Base-by-base conservation (phyloP, 2,797 vertebrate genomes). In the Cirrhinus mrigala region DNA sequence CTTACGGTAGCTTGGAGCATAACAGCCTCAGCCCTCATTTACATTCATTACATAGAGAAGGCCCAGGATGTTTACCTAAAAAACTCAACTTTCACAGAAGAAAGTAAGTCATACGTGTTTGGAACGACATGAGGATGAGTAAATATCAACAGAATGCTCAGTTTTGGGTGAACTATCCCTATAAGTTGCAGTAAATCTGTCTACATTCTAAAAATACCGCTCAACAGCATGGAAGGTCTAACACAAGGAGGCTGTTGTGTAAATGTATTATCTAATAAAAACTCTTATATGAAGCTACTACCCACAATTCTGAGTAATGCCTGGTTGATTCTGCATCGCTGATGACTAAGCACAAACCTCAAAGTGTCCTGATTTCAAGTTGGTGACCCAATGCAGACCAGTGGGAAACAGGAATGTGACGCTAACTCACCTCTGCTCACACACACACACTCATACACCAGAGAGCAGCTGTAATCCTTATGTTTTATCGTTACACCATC, bases 401-500 rank as follows among this genome's bases (percentile, higher is more conserved):
- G 8, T 62, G 20, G 44, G 46, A 76, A 66, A 83, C 9, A 74
- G 3, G 10, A 82, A 46, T 20, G 37, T 46, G 37, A 73, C 14
- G 40, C 40, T 56, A 82, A 56, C 16, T 18, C n/a, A 58, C n/a
- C 52, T 71, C 8, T 66, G 40, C 56, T 60, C 11, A 48, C 46
- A 50, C 48, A 40, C 44, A 58, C 75, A 33, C 46, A 48, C 70
- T 22, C 62, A 12, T n/a, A 56, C 46, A 66, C 71, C 60, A 20
- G 48, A 68, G 33, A 84, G 29, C 54, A 81, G 33, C 78, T 40
- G 22, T 88, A 69, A 87, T 86, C 84, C 78, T 50, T 24, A 29
- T 52, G 83, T 60, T 68, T 87, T 87, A 88, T 90, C 87, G n/a
- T 77, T 87, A 85, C 87, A 83, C 79, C 44, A 87, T 86, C 85